Conservation (phyloP, 1,140 invertebrate genomes). For the Diploscapter pachys region DNA sequence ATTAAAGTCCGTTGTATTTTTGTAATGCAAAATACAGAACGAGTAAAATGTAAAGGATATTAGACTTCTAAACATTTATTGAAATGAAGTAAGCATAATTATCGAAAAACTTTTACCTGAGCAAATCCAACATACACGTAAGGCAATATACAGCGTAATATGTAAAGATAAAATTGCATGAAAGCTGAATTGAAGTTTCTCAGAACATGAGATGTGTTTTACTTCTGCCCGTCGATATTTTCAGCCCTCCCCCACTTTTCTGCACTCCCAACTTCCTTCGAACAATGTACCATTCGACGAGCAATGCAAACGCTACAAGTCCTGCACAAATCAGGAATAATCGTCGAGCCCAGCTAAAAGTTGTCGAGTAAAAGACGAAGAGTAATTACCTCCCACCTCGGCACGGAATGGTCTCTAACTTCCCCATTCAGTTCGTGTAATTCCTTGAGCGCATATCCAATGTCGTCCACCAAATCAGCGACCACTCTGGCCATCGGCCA, state of each 20-base stretch:
- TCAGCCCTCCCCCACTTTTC: slow-evolving; percentile 14
- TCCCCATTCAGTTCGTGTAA: slow-evolving; percentile 40
- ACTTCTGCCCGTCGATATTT: no score
- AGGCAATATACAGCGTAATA: no score
- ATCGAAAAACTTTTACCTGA: no score
- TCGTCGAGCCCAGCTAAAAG: slow-evolving; percentile 35
- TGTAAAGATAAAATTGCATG: no score
- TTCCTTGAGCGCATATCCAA: slow-evolving; percentile 40
- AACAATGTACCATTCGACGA: slow-evolving; percentile 43
- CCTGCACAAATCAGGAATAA: slow-evolving; percentile 25
- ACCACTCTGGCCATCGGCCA: slow-evolving; percentile 30
- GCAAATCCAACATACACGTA: no score
- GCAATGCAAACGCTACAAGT: slow-evolving; percentile 39
- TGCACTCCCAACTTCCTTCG: slow-evolving; percentile 32
- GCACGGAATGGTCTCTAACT: slow-evolving; percentile 32
- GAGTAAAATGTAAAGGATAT: no score
- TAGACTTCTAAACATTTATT: no score
- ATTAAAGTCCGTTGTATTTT: no score
- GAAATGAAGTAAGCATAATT: no score
- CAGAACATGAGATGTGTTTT: no score
- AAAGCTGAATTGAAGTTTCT: no score
- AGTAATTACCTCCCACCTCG: slow-evolving; percentile 7
- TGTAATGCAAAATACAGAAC: no score
- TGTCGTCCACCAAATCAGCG: slow-evolving; percentile 30
- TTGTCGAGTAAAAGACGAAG: slow-evolving; percentile 20